phyloP scores from a whole-genome alignment of 1,140 invertebrate genomes.

The Dysdera silvatica region DNA sequence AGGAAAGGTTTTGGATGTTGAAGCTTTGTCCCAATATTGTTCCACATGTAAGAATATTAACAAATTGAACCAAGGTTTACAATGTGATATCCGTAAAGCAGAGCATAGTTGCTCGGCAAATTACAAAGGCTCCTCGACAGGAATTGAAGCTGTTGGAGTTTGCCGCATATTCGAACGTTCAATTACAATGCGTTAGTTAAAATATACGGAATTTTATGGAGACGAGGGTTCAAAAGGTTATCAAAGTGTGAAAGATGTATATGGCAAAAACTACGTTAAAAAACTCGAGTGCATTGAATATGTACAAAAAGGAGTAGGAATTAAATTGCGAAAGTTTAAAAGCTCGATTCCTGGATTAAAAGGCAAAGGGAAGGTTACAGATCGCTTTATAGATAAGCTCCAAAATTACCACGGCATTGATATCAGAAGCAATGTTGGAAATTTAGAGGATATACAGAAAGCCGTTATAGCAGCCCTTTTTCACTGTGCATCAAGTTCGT shows the following conservation, averaged over 20 bases:
- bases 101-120: not conserved
- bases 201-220: not conserved
- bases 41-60: not conserved
- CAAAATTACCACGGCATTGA: conserved; percentile 1
- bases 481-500: not conserved
- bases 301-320: not conserved
- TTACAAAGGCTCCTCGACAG: not conserved
- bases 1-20: not conserved
- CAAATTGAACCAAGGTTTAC: not conserved
- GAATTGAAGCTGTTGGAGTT: not conserved
- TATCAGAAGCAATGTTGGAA: not conserved
- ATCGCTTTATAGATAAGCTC: not conserved
- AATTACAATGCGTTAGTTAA: not conserved
- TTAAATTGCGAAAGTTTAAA: not conserved
- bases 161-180: not conserved
- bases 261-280: not conserved
- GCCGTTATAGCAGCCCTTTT: not conserved
- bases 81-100: not conserved
- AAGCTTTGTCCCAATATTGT: not conserved
- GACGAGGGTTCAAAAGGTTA: not conserved
- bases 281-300: not conserved
- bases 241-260: not conserved
- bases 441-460: not conserved
- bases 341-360: not conserved
- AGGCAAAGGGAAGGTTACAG: not conserved